phyloP scores from a whole-genome alignment of 1,140 invertebrate species.

The Gryllus bimaculatus region DNA sequence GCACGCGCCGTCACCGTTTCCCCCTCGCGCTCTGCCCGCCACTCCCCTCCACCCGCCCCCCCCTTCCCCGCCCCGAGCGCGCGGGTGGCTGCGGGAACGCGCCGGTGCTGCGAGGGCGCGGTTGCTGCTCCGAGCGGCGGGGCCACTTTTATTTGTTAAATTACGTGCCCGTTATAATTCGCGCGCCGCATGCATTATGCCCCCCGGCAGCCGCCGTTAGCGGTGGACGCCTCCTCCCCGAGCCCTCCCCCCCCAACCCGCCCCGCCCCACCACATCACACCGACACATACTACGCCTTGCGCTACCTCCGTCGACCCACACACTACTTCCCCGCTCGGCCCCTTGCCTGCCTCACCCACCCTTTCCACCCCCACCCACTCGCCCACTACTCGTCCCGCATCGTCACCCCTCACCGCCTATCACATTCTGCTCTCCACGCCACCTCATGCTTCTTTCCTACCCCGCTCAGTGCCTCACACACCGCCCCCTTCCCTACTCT shows the following conservation, averaged over 20 bases:
- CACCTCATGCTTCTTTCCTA: no score
- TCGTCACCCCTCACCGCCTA: no score
- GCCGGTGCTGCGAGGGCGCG: not conserved
- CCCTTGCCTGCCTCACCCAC: no score
- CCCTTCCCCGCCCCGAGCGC: not conserved
- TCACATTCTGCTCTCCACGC: no score
- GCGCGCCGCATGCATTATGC: not conserved
- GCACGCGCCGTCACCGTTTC: no score
- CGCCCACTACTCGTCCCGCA: no score
- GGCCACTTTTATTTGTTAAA: not conserved
- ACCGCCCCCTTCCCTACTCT: no score
- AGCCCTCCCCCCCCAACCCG: not conserved
- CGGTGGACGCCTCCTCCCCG: not conserved
- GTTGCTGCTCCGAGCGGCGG: not conserved
- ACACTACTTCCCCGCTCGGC: not conserved
- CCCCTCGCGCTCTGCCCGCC: no score
- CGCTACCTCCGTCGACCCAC: not conserved
- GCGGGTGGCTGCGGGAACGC: no score
- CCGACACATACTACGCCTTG: not conserved
- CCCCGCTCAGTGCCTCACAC: no score
- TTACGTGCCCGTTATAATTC: not conserved
- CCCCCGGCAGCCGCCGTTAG: not conserved
- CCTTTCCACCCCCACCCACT: no score
- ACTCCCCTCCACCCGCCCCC: not conserved
- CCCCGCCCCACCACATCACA: not conserved